phyloP scores from a whole-genome alignment of 1,140 invertebrate genomes.

The Globodera rostochiensis region DNA sequence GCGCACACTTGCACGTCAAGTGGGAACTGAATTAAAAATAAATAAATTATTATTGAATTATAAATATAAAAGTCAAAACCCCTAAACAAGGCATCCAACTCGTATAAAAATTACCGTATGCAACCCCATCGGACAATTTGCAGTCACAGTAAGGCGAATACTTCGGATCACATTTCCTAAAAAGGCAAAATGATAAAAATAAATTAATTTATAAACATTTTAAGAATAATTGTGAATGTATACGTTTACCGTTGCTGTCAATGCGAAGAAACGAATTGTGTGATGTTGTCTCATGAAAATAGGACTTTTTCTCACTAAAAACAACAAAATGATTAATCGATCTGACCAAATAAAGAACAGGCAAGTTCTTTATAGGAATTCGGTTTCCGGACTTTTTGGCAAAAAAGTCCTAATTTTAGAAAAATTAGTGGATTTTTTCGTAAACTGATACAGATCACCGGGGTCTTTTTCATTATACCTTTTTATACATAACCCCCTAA shows the following conservation, averaged over 20 bases:
- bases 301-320: slow-evolving; percentile 94
- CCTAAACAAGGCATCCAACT: slow-evolving; percentile 13
- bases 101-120: slow-evolving; percentile 69
- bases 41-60: neutral
- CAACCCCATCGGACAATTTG: slow-evolving; percentile 94
- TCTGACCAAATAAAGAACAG: neutral
- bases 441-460: too few species aligned
- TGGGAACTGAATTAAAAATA: slow-evolving; percentile 78
- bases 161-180: slow-evolving; percentile 68
- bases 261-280: slow-evolving; percentile 72
- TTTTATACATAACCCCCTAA: neutral
- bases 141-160: slow-evolving; percentile 88
- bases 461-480: neutral
- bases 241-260: slow-evolving; percentile 65
- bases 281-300: slow-evolving; percentile 95
- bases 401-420: too few species aligned
- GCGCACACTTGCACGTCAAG: slow-evolving; percentile 95
- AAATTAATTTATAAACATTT: neutral
- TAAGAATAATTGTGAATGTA: too few species aligned
- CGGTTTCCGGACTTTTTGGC: too few species aligned
- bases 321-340: slow-evolving; percentile 71
- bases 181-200: neutral
- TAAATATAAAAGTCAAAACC: slow-evolving; percentile 20
- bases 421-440: too few species aligned
- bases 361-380: neutral